Percentiles rank a stretch among this genome's conserved stretches.
Conservation (phyloP, 2,888 invertebrate species). For the Leptinotarsa juncta region DNA sequence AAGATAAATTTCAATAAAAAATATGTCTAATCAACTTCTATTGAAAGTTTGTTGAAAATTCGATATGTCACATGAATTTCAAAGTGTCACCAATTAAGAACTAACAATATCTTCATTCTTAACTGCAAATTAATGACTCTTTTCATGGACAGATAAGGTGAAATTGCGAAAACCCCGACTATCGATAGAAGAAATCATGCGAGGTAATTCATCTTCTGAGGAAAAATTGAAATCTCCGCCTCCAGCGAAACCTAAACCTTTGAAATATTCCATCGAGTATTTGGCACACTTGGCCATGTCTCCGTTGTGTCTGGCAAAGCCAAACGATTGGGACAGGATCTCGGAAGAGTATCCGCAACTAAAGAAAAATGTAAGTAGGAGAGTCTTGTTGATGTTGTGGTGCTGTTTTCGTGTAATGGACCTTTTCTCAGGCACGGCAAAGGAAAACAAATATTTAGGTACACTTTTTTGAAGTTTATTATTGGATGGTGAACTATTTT, state of each 20-base stretch:
- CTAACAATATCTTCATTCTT: too few species aligned
- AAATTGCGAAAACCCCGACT: conserved; percentile 60
- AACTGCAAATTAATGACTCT: not conserved
- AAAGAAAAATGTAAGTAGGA: conserved; percentile 59
- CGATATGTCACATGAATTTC: too few species aligned
- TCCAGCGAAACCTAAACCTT: conserved; percentile 22
- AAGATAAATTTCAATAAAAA: too few species aligned
- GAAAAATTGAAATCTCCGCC: conserved; percentile 23
- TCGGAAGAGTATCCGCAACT: conserved; percentile 68
- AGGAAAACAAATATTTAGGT: not conserved
- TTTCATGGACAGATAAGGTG: conserved; percentile 45
- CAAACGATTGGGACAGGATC: conserved; percentile 69
- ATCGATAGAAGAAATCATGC: conserved; percentile 58
- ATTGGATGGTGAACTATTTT: not conserved
- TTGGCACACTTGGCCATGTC: conserved; percentile 70
- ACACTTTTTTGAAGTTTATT: not conserved
- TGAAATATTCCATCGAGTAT: conserved; percentile 65
- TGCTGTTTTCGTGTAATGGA: conserved; percentile 6
- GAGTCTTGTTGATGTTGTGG: not conserved
- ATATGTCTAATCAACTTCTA: too few species aligned
- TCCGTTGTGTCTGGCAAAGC: conserved; percentile 68
- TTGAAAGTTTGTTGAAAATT: too few species aligned
- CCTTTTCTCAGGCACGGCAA: not conserved
- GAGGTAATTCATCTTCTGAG: conserved; percentile 6
- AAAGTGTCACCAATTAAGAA: too few species aligned